Percentiles rank a stretch among this genome's conserved stretches.
These are phyloP conservation scores for Acanthornis magna DNA, from an alignment of 2,797 vertebrate species.

Conservation along the genomic window DNA sequence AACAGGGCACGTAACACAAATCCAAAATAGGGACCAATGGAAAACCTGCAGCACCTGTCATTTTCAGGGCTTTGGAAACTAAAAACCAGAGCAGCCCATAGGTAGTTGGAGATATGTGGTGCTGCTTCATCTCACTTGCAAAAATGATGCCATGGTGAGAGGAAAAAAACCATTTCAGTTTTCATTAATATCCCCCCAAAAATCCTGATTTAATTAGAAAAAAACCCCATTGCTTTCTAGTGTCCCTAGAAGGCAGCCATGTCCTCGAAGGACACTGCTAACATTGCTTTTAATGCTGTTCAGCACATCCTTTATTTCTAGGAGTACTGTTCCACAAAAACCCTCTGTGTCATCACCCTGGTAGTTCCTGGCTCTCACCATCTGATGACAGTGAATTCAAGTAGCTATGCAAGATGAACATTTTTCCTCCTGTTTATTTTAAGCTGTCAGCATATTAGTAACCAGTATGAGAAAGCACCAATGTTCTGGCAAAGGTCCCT, in stretches of 20 bases:
- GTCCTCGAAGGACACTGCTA: background rate
- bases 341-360: background rate
- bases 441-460: slow-evolving; percentile 29
- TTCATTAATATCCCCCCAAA: background rate
- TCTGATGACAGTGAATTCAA: slow-evolving; percentile 4
- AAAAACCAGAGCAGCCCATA: background rate
- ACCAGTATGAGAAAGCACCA: slow-evolving; percentile 7
- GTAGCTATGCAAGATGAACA: slow-evolving; percentile 16
- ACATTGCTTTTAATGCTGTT: background rate
- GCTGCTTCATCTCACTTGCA: background rate
- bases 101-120: background rate
- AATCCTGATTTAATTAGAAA: background rate
- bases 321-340: background rate
- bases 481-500: slow-evolving; percentile 9
- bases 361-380: slow-evolving; percentile 6
- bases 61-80: background rate
- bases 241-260: background rate
- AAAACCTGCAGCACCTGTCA: fast-evolving
- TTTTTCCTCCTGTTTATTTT: slow-evolving; percentile 43
- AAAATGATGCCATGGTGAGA: background rate
- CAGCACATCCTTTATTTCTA: background rate
- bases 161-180: background rate
- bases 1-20: background rate
- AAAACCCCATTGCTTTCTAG: background rate
- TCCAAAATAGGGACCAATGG: fast-evolving